Conservation (phyloP, 2,888 invertebrate genomes). For the Coremacera marginata region DNA sequence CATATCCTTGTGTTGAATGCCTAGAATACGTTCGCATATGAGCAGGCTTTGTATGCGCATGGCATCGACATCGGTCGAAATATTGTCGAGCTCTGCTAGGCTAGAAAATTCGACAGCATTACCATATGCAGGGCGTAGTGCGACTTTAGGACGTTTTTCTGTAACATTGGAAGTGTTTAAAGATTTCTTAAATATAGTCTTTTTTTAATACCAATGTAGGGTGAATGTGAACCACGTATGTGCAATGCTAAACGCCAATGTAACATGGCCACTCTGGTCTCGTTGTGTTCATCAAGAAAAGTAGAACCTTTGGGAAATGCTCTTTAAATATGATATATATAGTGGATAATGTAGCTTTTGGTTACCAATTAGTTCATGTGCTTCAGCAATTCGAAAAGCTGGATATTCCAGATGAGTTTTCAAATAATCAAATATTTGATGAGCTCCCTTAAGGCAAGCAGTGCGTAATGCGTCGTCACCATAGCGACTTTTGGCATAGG, state of each 20-base stretch:
- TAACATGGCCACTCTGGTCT: constrained; percentile 77
- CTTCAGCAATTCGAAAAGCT: constrained; percentile 81
- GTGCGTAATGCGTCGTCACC: constrained; percentile 92
- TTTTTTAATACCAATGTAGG: constrained; percentile 59
- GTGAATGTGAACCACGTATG: constrained; percentile 71
- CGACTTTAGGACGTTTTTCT: constrained; percentile 72
- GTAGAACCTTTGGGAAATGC: constrained; percentile 73
- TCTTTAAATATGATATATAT: neutral
- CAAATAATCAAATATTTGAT: constrained; percentile 79
- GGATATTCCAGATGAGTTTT: constrained; percentile 75
- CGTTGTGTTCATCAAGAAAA: constrained; percentile 88
- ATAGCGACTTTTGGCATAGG: constrained; percentile 80
- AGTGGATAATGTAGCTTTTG: neutral
- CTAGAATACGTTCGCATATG: constrained; percentile 89
- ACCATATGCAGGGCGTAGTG: constrained; percentile 75
- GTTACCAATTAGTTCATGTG: constrained; percentile 84
- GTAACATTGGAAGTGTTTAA: constrained; percentile 49
- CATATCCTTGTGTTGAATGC: constrained; percentile 87
- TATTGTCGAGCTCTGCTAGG: constrained; percentile 78
- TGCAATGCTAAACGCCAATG: constrained; percentile 85
- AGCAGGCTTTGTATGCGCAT: constrained; percentile 89
- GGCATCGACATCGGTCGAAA: constrained; percentile 84
- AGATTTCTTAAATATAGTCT: neutral
- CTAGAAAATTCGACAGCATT: constrained; percentile 81
- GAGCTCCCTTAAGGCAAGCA: constrained; percentile 84